Conservation (phyloP, 2,888 invertebrate genomes). For the Ophion ventricosus region DNA sequence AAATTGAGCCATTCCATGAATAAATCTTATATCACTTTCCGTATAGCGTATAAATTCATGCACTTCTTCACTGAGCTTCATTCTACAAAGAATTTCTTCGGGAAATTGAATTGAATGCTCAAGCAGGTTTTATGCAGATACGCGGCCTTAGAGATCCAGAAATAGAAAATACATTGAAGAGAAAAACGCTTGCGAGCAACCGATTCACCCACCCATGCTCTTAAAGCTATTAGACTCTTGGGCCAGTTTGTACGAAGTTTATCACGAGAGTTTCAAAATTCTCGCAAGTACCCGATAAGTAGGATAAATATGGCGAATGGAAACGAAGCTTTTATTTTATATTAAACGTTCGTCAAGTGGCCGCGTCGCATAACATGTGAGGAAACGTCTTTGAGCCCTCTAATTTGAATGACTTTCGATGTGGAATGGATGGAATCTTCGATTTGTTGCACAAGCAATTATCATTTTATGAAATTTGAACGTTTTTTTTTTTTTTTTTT, state of each 20-base stretch:
- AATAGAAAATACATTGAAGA: slow-evolving; percentile 62
- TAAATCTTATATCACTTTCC: slow-evolving; percentile 56
- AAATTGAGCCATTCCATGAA: slow-evolving; percentile 43
- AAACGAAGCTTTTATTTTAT: neutral
- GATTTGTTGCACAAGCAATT: too few relatives aligned
- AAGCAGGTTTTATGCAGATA: slow-evolving; percentile 63
- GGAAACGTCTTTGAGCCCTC: too few relatives aligned
- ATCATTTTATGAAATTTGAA: too few relatives aligned
- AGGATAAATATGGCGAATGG: neutral
- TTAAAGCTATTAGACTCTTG: slow-evolving; percentile 60
- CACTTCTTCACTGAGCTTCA: slow-evolving; percentile 24
- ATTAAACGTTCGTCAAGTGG: neutral
- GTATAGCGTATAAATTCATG: slow-evolving; percentile 36
- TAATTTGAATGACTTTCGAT: too few relatives aligned
- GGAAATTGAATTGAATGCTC: slow-evolving; percentile 62
- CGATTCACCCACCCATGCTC: slow-evolving; percentile 40
- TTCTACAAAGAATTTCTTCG: slow-evolving; percentile 37
- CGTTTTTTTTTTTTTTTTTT: too few relatives aligned
- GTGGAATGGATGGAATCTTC: too few relatives aligned
- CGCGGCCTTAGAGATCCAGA: slow-evolving; percentile 54
- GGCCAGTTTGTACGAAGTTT: slow-evolving; percentile 5
- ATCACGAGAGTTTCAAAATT: slow-evolving; percentile 23
- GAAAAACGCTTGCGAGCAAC: slow-evolving; percentile 40
- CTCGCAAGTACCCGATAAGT: neutral
- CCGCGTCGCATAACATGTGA: too few relatives aligned